These are phyloP conservation scores for Eristalinus aeneus DNA, from an alignment of 2,888 invertebrate species.

Conservation along the genomic window DNA sequence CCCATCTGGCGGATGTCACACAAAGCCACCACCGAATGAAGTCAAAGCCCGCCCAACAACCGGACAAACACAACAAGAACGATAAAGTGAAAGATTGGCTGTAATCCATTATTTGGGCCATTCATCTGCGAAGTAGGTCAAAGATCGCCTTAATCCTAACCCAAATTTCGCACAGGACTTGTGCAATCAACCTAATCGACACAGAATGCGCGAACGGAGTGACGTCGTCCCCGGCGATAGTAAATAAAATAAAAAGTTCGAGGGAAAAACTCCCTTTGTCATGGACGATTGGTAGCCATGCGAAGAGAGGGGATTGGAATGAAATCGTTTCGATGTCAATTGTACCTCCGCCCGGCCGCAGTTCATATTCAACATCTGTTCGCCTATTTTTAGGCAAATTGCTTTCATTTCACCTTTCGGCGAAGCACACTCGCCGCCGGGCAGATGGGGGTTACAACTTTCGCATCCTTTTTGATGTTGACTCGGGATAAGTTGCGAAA, in stretches of 20 bases:
- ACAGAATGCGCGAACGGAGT: neutral
- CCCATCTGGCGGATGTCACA: conserved; percentile 23
- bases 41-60: neutral
- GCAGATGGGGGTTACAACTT: neutral
- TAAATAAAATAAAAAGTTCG: too few species aligned
- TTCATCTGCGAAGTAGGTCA: conserved; percentile 1
- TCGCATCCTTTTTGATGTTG: neutral
- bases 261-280: neutral
- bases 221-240: neutral
- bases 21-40: neutral
- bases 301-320: neutral
- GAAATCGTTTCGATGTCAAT: neutral
- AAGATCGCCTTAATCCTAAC: neutral
- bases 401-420: neutral
- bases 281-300: conserved; percentile 29
- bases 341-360: neutral
- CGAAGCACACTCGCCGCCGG: neutral
- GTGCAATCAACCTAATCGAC: conserved; percentile 28
- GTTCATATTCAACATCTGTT: neutral
- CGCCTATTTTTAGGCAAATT: neutral
- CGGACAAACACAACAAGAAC: neutral
- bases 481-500: neutral
- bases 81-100: conserved; percentile 23
- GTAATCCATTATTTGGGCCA: conserved; percentile 35
- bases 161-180: neutral